A percentile compares a stretch with the other conserved stretches of the same genome.
Evolutionary conservation across 2,888 invertebrate species (phyloP).

Genomic region (Fragum fragum): DNA sequence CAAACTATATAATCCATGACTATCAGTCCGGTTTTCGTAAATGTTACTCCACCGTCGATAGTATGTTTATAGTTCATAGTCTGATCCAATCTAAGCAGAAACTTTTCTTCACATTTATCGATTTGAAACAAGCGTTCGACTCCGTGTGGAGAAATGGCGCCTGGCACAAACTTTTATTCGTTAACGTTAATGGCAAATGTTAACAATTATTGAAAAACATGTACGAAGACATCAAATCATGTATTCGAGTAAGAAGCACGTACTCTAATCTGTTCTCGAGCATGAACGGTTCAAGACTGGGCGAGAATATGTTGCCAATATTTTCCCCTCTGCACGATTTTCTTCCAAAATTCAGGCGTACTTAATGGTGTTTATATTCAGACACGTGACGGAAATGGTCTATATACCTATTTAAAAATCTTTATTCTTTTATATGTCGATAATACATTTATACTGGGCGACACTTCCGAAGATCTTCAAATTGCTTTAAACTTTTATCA

Average conservation of each 20-base stretch:
- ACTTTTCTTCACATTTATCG: conserved; percentile 35
- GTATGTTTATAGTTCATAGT: conserved; percentile 29
- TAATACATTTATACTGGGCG: conserved; percentile 25
- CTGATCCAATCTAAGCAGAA: conserved; percentile 32
- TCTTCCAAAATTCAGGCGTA: neutral
- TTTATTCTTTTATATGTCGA: conserved; percentile 35
- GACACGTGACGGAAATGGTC: neutral
- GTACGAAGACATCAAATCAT: conserved; percentile 30
- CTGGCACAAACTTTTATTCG: conserved; percentile 33
- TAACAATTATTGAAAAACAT: conserved; percentile 31
- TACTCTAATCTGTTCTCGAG: conserved; percentile 8
- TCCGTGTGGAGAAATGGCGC: conserved; percentile 35
- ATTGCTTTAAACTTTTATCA: conserved; percentile 11
- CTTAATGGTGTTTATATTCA: neutral
- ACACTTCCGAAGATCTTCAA: conserved; percentile 13
- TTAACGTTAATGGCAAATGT: conserved; percentile 41
- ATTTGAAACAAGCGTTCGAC: conserved; percentile 41
- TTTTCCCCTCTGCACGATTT: conserved; percentile 24
- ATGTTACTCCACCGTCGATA: conserved; percentile 35
- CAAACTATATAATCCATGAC: conserved; percentile 14
- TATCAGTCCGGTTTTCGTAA: conserved; percentile 40
- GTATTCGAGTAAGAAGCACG: neutral
- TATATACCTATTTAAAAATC: conserved; percentile 28
- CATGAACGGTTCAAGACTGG: conserved; percentile 25
- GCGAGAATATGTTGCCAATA: conserved; percentile 36